phyloP scores from a whole-genome alignment of 2,888 invertebrate species.

The Eristalis arbustorum region DNA sequence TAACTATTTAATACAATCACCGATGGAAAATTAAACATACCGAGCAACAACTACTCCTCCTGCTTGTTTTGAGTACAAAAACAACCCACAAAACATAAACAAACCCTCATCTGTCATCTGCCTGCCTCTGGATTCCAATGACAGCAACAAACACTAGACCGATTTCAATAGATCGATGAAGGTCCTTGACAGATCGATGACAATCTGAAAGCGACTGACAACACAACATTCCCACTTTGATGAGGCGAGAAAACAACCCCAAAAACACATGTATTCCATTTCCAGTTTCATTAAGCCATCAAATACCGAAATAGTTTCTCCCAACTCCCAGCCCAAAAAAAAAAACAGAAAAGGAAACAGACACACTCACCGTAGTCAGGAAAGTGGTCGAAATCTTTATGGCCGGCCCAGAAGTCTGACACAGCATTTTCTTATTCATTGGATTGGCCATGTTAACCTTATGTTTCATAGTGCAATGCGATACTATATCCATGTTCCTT shows the following conservation, averaged over 20 bases:
- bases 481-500: conserved; percentile 65
- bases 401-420: conserved; percentile 65
- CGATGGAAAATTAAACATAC: too few relatives aligned
- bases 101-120: background rate
- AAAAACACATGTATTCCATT: background rate
- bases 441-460: conserved; percentile 60
- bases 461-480: conserved; percentile 63
- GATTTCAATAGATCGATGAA: background rate
- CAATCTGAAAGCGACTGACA: background rate
- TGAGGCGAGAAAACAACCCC: background rate
- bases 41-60: too few relatives aligned
- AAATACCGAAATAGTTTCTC: background rate
- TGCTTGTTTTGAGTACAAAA: too few relatives aligned
- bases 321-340: background rate
- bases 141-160: too few relatives aligned
- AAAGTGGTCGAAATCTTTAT: conserved; percentile 64
- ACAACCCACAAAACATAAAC: background rate
- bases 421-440: conserved; percentile 64
- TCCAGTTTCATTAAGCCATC: background rate
- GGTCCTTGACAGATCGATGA: background rate
- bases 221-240: background rate
- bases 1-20: too few relatives aligned
- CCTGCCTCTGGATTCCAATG: background rate
- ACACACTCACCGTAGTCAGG: conserved; percentile 53
- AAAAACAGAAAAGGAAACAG: background rate